Conservation (phyloP, 2,888 invertebrate genomes). For the Leptopilina drosophilae region DNA sequence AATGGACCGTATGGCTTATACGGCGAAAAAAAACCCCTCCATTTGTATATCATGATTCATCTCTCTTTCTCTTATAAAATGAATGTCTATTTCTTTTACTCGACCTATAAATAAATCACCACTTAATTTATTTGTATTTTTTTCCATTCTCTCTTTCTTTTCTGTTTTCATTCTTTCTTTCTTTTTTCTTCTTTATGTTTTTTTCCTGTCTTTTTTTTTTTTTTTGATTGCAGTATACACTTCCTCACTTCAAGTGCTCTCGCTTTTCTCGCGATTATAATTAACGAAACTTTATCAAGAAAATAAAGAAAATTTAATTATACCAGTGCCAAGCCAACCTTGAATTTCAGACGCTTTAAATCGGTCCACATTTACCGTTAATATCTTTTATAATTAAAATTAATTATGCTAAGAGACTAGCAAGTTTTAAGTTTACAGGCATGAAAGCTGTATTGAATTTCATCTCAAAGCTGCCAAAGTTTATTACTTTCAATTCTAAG, state of each 20-base stretch:
- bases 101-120: conserved; percentile 23
- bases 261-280: background rate
- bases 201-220: too few species aligned
- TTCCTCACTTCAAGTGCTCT: background rate
- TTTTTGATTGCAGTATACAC: background rate
- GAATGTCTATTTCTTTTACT: conserved; percentile 22
- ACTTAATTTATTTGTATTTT: conserved; percentile 8
- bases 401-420: conserved; percentile 10
- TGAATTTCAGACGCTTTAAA: conserved; percentile 1
- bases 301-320: conserved; percentile 31
- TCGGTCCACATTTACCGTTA: background rate
- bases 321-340: background rate
- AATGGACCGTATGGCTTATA: conserved; percentile 30
- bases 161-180: too few species aligned
- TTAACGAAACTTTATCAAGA: background rate
- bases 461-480: background rate
- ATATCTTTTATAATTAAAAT: conserved; percentile 10
- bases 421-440: background rate
- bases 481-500: background rate
- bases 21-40: conserved; percentile 13
- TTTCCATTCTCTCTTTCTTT: background rate
- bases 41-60: conserved; percentile 19
- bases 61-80: conserved; percentile 21
- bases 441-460: background rate
- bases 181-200: too few species aligned